A percentile compares a stretch with the other conserved stretches of the same genome.
Conservation (phyloP, 2,113 vertebrate genomes). For the Promerops cafer region DNA sequence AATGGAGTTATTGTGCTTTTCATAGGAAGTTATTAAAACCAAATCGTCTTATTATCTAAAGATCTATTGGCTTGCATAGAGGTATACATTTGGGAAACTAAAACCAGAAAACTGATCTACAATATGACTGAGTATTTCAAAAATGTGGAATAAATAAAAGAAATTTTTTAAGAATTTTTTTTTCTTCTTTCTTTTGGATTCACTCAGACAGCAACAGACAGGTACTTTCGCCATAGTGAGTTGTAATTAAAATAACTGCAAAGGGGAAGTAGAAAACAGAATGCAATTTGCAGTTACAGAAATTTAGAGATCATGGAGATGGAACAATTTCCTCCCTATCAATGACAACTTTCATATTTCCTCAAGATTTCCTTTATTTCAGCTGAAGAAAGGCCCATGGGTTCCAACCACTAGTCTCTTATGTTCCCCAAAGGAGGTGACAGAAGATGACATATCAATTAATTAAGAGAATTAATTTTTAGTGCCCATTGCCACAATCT, state of each 20-base stretch:
- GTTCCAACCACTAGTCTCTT: background rate
- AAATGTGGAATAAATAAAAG: background rate
- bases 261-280: background rate
- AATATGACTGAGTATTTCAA: background rate
- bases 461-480: background rate
- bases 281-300: background rate
- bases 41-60: background rate
- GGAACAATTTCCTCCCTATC: background rate
- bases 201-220: background rate
- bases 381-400: background rate
- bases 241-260: background rate
- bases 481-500: background rate
- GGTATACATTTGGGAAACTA: background rate
- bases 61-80: background rate
- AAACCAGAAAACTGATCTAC: background rate
- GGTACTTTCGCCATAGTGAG: background rate
- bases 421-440: background rate
- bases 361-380: background rate
- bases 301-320: background rate
- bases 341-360: background rate
- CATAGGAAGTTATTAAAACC: background rate
- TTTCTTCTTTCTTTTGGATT: background rate
- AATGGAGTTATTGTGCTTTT: background rate
- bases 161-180: rapidly evolving
- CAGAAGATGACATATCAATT: background rate